Evolutionary conservation across 2,888 invertebrate genomes (phyloP), one percentile per base, ranked within the genome.

Genomic region (Xestia rhomboidea): DNA sequence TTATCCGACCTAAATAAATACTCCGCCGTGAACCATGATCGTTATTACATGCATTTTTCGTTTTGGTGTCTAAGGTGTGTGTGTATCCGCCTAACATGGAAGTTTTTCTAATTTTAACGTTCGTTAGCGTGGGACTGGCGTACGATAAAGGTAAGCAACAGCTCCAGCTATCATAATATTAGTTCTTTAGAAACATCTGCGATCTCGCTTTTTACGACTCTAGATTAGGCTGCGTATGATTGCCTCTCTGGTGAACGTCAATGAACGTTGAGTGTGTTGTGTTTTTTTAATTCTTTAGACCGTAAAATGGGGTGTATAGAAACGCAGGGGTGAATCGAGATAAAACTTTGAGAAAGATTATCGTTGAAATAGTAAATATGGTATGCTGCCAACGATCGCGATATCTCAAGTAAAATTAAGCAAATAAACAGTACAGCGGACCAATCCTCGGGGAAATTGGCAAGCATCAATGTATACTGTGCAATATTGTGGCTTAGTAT

Each of bases 61-160:
- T 66, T 60, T 81, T 76, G 62, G 71, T 85, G 79, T 69, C 8
- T 76, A 38, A 74, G 51, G 83, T 87, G 76, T 84, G 77, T 77
- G 73, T 84, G 38, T 68, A 63, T 66, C 69, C 18, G 72, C 83
- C 77, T 90, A 89, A 76, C 86, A 95, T 95, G 95, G 89, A 93
- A 89, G 80, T 93, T 74, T 79, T 94, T 92, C 89, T 95, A 88
- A 90, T 95, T 91, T 92, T 95, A 88, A 91, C 92, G 69, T 87
- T 94, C 51, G 79, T 94, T 86, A 89, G 93, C 63, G 76, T 90
- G 81, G 92, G 90, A 68, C 82, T 93, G 79, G 94, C 93, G 30
- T 95, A 92, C 79, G 95, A 95, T 88, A 95, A 95, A 93, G 95
- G 95, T 95, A 86, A 92, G 92, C 15, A 68, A 77, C 44, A 46